phyloP scores from a whole-genome alignment of 2,113 vertebrate genomes.

The Trogon melanurus region DNA sequence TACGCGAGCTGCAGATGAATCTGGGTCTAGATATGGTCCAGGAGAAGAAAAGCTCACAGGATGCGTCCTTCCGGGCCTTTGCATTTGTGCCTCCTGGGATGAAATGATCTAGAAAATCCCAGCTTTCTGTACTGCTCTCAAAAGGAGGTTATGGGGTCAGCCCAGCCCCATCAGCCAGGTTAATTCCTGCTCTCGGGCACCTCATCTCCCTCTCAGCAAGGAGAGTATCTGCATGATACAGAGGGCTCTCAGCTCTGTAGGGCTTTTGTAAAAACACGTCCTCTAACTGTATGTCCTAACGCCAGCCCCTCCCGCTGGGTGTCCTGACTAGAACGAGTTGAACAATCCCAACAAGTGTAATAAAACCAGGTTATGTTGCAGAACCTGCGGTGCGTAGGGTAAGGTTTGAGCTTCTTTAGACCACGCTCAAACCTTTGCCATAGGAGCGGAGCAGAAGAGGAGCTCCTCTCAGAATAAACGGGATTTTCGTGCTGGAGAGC shows the following conservation, averaged over 20 bases:
- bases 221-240: accelerated
- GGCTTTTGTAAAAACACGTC: not conserved
- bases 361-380: not conserved
- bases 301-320: accelerated
- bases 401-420: not conserved
- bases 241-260: not conserved
- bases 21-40: not conserved
- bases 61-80: not conserved
- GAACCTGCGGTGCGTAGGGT: not conserved
- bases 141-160: not conserved
- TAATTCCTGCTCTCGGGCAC: not conserved
- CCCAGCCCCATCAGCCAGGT: accelerated
- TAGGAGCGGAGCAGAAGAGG: not conserved
- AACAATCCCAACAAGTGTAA: not conserved
- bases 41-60: not conserved
- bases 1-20: not conserved
- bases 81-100: not conserved
- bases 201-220: accelerated
- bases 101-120: not conserved
- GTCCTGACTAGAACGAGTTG: not conserved
- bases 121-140: not conserved
- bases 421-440: accelerated
- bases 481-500: not conserved
- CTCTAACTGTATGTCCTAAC: not conserved
- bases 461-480: not conserved